Percentiles rank a stretch among this genome's conserved stretches.
Conservation (phyloP, 2,797 vertebrate species). For the Zalophus californianus region DNA sequence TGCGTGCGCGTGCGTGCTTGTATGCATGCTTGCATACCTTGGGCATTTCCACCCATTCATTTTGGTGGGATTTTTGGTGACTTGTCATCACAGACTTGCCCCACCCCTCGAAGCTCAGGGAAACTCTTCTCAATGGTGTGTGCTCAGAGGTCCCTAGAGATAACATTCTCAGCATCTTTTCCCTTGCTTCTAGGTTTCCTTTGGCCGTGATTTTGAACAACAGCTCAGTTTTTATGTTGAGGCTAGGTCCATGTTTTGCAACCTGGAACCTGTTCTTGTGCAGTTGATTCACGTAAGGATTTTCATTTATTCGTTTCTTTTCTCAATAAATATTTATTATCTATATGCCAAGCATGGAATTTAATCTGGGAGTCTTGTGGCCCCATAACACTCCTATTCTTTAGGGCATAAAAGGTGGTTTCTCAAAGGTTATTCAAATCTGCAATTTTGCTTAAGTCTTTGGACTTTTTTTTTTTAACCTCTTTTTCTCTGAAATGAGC, state of each 20-base stretch:
- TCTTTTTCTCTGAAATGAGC: not conserved
- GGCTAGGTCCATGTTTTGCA: slow-evolving; percentile 96
- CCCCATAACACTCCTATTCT: not conserved
- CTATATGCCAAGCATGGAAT: not conserved
- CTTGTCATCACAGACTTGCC: not conserved
- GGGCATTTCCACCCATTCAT: not conserved
- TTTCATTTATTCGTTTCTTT: not conserved
- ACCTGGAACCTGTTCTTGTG: slow-evolving; percentile 96
- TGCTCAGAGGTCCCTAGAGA: not conserved
- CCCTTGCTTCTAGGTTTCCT: slow-evolving; percentile 92
- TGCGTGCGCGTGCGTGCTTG: too few relatives aligned
- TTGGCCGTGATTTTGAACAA: slow-evolving; percentile 98
- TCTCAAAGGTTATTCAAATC: not conserved
- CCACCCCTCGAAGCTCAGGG: not conserved
- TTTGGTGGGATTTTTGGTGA: not conserved
- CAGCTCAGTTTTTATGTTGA: slow-evolving; percentile 99
- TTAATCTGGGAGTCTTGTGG: not conserved
- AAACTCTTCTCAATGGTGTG: not conserved
- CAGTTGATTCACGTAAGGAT: slow-evolving; percentile 96
- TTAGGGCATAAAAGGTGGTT: not conserved
- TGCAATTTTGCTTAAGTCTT: not conserved
- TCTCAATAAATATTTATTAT: not conserved
- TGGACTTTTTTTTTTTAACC: not conserved
- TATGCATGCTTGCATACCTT: not conserved
- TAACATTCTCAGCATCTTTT: not conserved